phyloP scores from a whole-genome alignment of 2,888 invertebrate species.

The Stenichneumon culpator region DNA sequence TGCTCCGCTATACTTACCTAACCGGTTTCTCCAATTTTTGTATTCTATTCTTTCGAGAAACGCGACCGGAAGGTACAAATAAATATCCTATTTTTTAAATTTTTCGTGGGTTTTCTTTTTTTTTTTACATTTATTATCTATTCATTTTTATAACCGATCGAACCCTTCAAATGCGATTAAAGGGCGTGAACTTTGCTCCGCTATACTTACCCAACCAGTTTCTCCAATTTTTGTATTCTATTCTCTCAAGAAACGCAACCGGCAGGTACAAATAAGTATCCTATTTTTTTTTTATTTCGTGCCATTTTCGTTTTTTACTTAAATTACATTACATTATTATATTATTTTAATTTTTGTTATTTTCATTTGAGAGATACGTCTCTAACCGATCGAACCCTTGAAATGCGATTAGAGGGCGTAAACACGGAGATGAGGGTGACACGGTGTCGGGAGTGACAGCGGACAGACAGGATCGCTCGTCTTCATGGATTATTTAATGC shows the following conservation, averaged over 20 bases:
- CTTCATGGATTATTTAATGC: constrained; percentile 36
- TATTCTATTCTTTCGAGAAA: constrained; percentile 18
- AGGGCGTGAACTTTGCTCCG: not conserved
- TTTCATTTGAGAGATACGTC: constrained; percentile 24
- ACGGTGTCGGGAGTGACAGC: constrained; percentile 68
- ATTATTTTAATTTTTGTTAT: not conserved
- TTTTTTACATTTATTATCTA: constrained; percentile 1
- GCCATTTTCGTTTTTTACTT: not conserved
- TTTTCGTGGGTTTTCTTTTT: too few species aligned
- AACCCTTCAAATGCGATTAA: too few species aligned
- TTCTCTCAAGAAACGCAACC: constrained; percentile 1
- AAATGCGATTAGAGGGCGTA: constrained; percentile 78
- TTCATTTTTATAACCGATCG: constrained; percentile 74
- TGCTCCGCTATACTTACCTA: constrained; percentile 18
- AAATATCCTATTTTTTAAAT: too few species aligned
- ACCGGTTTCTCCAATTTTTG: constrained; percentile 25
- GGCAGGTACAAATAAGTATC: not conserved
- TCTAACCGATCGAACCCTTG: constrained; percentile 78
- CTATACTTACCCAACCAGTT: constrained; percentile 21
- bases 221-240: constrained; percentile 27
- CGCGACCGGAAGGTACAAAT: not conserved
- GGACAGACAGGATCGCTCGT: constrained; percentile 66
- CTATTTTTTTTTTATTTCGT: too few species aligned
- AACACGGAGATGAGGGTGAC: constrained; percentile 71
- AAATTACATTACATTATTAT: too few species aligned